Evolutionary conservation across 2,113 vertebrate species (phyloP).

Genomic region (Heteronetta atricapilla): DNA sequence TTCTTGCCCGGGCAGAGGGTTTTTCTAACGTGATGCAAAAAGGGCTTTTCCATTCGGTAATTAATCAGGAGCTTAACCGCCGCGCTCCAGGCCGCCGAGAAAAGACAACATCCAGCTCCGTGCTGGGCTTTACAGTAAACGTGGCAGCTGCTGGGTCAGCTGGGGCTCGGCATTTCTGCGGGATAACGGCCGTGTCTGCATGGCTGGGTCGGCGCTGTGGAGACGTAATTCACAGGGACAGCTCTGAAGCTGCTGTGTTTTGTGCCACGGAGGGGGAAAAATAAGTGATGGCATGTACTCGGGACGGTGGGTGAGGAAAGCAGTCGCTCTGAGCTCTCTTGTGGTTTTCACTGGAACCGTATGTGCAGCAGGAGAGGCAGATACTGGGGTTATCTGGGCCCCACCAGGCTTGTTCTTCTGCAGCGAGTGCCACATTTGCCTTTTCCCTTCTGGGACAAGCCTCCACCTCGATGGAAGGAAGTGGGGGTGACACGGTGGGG

Average conservation of each 20-base stretch:
- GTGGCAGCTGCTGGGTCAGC: fast-evolving
- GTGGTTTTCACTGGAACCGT: neutral
- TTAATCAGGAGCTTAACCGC: neutral
- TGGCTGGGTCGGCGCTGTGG: neutral
- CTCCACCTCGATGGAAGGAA: neutral
- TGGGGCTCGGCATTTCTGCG: fast-evolving
- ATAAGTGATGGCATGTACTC: fast-evolving
- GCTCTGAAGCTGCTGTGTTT: neutral
- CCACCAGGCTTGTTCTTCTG: no score
- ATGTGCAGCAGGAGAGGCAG: fast-evolving
- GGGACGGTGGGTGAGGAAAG: neutral
- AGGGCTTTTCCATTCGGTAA: neutral
- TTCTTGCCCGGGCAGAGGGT: fast-evolving
- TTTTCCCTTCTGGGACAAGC: neutral
- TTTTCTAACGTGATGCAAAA: neutral
- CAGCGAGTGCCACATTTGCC: neutral
- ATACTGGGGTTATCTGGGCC: neutral
- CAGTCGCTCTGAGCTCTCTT: neutral
- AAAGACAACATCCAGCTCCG: fast-evolving
- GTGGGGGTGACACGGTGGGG: fast-evolving
- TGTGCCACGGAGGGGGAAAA: fast-evolving
- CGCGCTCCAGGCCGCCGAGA: fast-evolving
- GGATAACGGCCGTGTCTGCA: fast-evolving
- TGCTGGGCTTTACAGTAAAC: neutral
- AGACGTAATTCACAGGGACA: neutral